Percentiles rank a stretch among this genome's conserved stretches.
Conservation (phyloP, 1,140 invertebrate species). For the Dryas iulia region DNA sequence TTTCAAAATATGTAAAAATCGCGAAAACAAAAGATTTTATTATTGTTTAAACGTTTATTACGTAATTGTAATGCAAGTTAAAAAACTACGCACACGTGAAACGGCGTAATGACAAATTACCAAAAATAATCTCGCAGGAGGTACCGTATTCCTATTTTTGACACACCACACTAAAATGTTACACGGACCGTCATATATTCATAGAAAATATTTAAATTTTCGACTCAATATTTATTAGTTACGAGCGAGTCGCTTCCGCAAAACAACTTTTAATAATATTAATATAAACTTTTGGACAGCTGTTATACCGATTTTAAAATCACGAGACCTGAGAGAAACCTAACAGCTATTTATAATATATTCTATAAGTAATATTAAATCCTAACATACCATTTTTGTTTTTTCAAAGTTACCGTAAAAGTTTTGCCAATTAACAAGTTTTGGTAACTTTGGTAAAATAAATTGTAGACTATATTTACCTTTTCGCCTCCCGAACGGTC, state of each 20-base stretch:
- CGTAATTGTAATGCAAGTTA: neutral
- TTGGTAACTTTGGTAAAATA: neutral
- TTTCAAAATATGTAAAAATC: too few relatives aligned
- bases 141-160: neutral
- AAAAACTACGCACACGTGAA: neutral
- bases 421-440: neutral
- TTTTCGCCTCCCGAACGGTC: conserved; percentile 90
- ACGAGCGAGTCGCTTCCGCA: conserved; percentile 6
- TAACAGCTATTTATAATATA: too few relatives aligned
- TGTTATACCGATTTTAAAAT: neutral
- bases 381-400: neutral
- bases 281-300: conserved; percentile 6
- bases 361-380: too few relatives aligned
- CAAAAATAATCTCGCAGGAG: neutral
- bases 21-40: too few relatives aligned
- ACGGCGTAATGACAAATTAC: neutral
- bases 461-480: conserved; percentile 75
- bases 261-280: conserved; percentile 5
- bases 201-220: conserved; percentile 9
- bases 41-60: too few relatives aligned
- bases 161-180: neutral
- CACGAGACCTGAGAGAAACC: too few relatives aligned
- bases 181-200: neutral
- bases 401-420: neutral
- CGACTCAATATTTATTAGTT: neutral